phyloP scores from a whole-genome alignment of 2,888 invertebrate genomes.

The Cylindroiulus punctatus region DNA sequence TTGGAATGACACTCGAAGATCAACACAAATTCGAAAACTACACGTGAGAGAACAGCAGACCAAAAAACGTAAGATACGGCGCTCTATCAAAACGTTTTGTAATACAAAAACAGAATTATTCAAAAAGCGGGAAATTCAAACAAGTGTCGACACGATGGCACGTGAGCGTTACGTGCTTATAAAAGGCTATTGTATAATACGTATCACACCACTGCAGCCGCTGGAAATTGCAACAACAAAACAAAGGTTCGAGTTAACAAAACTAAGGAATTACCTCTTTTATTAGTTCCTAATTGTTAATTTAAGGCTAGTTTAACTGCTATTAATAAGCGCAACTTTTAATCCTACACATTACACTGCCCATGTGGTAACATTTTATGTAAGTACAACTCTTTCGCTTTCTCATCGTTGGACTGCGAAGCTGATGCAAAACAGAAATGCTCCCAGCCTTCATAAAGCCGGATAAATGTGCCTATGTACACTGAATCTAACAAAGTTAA shows the following conservation, averaged over 20 bases:
- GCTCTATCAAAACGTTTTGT: too few relatives aligned
- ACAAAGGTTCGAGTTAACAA: neutral
- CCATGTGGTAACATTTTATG: neutral
- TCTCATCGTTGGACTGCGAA: neutral
- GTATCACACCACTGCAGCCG: constrained; percentile 36
- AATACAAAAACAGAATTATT: too few relatives aligned
- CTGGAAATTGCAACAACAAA: constrained; percentile 28
- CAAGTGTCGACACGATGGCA: too few relatives aligned
- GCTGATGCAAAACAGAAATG: neutral
- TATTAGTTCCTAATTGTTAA: constrained; percentile 22
- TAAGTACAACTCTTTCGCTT: neutral
- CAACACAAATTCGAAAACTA: neutral
- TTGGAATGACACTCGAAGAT: neutral
- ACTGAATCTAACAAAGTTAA: too few relatives aligned
- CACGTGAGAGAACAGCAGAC: neutral
- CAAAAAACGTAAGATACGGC: neutral
- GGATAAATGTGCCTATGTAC: too few relatives aligned
- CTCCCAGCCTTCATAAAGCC: neutral
- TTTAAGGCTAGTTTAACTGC: constrained; percentile 44
- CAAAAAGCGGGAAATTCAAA: neutral
- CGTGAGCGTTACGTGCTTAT: too few relatives aligned
- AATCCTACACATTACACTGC: neutral
- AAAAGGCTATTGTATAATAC: constrained; percentile 21
- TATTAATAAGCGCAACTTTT: neutral
- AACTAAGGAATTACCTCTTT: constrained; percentile 32